These are phyloP conservation scores for Chamaea fasciata DNA, from an alignment of 2,113 vertebrate species.

Conservation along the genomic window DNA sequence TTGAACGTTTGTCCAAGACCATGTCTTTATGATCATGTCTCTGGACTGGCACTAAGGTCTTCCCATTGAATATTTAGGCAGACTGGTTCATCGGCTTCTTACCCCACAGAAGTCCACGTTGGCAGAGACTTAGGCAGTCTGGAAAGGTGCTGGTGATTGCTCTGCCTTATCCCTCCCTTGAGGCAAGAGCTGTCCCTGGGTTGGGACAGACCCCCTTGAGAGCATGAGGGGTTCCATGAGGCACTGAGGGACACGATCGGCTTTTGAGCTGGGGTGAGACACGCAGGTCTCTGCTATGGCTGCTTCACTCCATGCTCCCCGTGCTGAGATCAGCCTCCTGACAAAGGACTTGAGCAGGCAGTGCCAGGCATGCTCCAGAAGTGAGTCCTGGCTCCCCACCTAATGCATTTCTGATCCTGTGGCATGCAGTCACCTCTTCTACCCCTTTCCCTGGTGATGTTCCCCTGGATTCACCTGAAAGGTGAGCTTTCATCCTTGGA, in stretches of 20 bases:
- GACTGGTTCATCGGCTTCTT: neutral
- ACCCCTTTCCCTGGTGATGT: neutral
- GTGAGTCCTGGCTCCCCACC: neutral
- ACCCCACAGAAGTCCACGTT: neutral
- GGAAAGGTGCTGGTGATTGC: neutral
- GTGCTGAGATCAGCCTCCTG: neutral
- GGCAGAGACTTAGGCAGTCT: neutral
- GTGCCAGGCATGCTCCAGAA: neutral
- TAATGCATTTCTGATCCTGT: neutral
- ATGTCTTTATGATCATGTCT: neutral
- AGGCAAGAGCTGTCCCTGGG: neutral
- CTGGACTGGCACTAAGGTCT: neutral
- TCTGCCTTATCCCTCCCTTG: neutral
- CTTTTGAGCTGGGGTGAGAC: neutral
- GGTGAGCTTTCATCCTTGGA: neutral
- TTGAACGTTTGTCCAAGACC: neutral
- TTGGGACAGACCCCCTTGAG: neutral
- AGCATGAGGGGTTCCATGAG: neutral
- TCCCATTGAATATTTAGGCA: neutral
- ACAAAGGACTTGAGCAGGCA: neutral
- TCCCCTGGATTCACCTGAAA: neutral
- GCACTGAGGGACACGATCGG: fast-evolving
- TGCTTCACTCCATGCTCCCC: neutral
- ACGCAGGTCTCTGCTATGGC: fast-evolving
- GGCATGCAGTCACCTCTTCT: neutral